Evolutionary conservation across 2,888 invertebrate species (phyloP), one percentile per base, ranked within the genome.

Genomic region (Mesorhabditis spiculigera): DNA sequence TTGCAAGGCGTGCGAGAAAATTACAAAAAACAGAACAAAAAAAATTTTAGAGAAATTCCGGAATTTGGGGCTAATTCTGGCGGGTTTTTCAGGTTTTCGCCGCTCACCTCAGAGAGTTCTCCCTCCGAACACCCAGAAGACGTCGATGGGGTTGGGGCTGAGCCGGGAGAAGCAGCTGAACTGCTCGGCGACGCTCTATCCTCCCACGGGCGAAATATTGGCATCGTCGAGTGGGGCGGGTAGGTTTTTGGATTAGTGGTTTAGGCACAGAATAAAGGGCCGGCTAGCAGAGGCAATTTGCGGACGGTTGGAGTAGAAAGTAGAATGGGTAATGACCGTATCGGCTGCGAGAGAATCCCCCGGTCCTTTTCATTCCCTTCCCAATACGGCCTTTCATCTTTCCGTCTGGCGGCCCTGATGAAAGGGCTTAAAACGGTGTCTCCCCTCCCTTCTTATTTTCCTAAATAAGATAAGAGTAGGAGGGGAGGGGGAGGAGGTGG

Each of bases 391-490:
- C 58, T 50, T 50, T 50, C 58, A 50, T 50, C 58, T 50, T n/a
- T 10, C 58, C 58, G 58, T n/a, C 58, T 28, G 28, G 28, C 28
- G 28, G 28, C 28, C 28, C 28, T 28, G 28, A 28, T 28, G 28
- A 28, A 28, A 28, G 28, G 28, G 58, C 58, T 50, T 50, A 13
- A 10, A 28, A 13, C 58, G 58, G 58, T n/a, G 8, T n/a, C 10
- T 50, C 58, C n/a, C 58, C n/a, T n/a, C 58, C 58, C 58, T 50
- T n/a, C 58, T 13, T n/a, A 50, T 50, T 50, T 50, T n/a, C 8
- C 58, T n/a, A 13, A 50, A 50, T 50, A n/a, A 50, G 58, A 28
- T 28, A 28, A 28, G 28, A 28, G 28, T 28, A 28, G 28, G 28
- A 28, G 28, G 28, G 28, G 28, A 28, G 28, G 28, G 28, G 28